Base-by-base conservation (phyloP, 2,888 invertebrate species). In the Sesamia inferens region DNA sequence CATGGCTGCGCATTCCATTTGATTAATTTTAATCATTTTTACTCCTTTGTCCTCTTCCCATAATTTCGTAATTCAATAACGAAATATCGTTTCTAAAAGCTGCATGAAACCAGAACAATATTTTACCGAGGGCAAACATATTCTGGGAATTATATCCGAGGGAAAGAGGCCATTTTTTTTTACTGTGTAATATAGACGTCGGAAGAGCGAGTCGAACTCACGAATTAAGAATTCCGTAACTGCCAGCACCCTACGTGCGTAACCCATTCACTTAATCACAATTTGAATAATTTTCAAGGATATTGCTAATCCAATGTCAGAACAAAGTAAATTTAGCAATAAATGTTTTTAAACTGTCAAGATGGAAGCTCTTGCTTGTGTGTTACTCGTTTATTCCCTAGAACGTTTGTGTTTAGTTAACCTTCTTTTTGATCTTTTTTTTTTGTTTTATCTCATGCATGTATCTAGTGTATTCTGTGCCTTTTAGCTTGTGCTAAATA, bases 1-100 rank as follows among this genome's bases (percentile, higher is more conserved):
- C 31, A n/a, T 44, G 57, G 16, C 47, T 24, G 47, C 57, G 24
- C 55, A n/a, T 57, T 71, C 39, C 58, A 5, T 70, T 63, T 44
- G 13, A 63, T 71, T 64, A 57, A 76, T 77, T 70, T 44, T 44
- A 51, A 14, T 69, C 13, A 76, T 78, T 78, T 24, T 63, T 57
- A 13, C 63, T 57, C 71, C 51, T 63, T 63, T 55, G 58, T 71
- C 39, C 42, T 48, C 51, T 51, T 44, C 2, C 13, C 31, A 14
- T 16, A 57, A 63, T 70, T 22, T 44, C 4, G 4, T n/a, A 1
- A 47, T 78, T 71, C 16, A 71, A 51, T 63, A 42, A 31, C 42
- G 16, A 62, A 62, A 57, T 48, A 75, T 78, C 22, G n/a, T 58
- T 58, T 71, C 63, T 51, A 63, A 76, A 39, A 58, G 57, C 39